Evolutionary conservation across 2,888 invertebrate species (phyloP), one percentile per base, ranked within the genome.

Genomic region (Chrysina gloriosa): DNA sequence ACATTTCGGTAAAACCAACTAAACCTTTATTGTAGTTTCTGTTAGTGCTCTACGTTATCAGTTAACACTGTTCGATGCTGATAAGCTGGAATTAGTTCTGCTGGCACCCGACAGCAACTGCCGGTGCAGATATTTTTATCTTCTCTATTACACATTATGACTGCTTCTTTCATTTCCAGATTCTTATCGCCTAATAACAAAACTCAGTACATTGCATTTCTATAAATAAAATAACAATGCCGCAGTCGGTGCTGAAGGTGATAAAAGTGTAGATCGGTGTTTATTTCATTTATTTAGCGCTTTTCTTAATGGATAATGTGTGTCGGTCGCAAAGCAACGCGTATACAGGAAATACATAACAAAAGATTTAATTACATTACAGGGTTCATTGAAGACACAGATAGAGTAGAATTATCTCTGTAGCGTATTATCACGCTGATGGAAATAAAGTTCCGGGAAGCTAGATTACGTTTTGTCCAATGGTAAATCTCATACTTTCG

Each of bases 371-470:
- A 42, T 61, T 61, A 36, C 58, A 61, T 61, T 27, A 4, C 58
- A 48, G 21, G 47, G 54, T 31, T 64, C 54, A 63, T 47, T 68
- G 68, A 68, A 68, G 68, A 68, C 52, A 48, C 63, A 42, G 67
- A 66, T 63, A 68, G 67, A 70, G 71, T 69, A 70, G 69, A 70
- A 71, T 73, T 73, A 72, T 71, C 72, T 73, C 36, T 16, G 36
- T 42, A 9, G 25, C 19, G 16, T 66, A 69, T 63, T 72, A 71
- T 72, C 72, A 68, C 42, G 39, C 39, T 39, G 34, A 65, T 73
- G 74, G 74, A 74, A 74, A 70, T 72, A 69, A 69, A 71, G 73
- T 74, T 75, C 75, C 75, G 75, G 75, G 75, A 75, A 74, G 70
- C 71, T 34, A 72, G 68, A 71, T 71, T 68, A 63, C 16, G 52